Base-by-base conservation (phyloP, 2,797 vertebrate genomes). In the Melanotaenia parkinsoni region DNA sequence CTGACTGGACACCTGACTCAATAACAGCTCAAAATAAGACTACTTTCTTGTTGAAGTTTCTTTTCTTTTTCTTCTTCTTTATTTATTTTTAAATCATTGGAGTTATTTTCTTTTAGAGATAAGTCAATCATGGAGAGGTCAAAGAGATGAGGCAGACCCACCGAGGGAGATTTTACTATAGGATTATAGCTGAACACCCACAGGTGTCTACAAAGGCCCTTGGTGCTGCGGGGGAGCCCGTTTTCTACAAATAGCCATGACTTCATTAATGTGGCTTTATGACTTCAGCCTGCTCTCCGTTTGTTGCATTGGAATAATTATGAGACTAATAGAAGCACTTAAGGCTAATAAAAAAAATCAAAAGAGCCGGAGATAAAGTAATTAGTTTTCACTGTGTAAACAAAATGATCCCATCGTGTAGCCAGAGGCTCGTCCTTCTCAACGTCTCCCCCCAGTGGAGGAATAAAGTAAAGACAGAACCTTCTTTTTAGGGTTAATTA, bases 361-460 rank as follows among this genome's bases (percentile, higher is more conserved):
- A 30, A 18, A 58, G 53, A 71, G 70, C 58, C 62, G 43, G 33
- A 67, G 59, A 75, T 83, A 58, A 81, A 83, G 70, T 70, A 64
- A 81, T 81, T 84, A 16, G 76, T 82, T 87, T 73, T 69, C 58
- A 80, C 65, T 67, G 75, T 61, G 79, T 60, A 80, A 87, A 84
- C 69, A 81, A 67, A 71, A 66, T 54, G 0, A 78, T 72, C 50
- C 58, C 37, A 62, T 58, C 32, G 40, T 62, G 56, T 1, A 73
- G 67, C 59, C 62, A 35, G 67, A 33, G 62, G 63, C 62, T 64
- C 62, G 58, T 67, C 30, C 62, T 26, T 13, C 67, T 85, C 81
- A 77, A 22, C 57, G 81, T 78, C 82, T 74, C 90, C 88, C 87
- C 51, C 88, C 26, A 74, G 89, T 90, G 88, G 90, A 80, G 16